Conservation (phyloP, 2,888 invertebrate genomes). For the Orchesellides sinensis region DNA sequence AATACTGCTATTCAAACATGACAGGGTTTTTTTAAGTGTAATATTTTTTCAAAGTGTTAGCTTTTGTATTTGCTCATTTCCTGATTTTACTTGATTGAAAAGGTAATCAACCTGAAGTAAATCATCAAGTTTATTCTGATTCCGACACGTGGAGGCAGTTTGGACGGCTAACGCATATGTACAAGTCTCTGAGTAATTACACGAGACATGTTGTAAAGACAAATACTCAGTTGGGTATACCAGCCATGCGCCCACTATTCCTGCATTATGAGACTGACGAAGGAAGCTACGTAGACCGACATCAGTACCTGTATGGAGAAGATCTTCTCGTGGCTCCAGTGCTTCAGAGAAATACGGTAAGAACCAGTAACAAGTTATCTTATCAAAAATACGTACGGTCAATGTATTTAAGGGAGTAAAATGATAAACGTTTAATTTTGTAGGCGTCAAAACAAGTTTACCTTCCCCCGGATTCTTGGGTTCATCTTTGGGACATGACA, state of each 20-base stretch:
- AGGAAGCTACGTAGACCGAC: constrained; percentile 51
- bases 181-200: constrained; percentile 70
- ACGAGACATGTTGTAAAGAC: constrained; percentile 51
- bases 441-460: constrained; percentile 48
- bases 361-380: too few relatives aligned
- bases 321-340: constrained; percentile 75
- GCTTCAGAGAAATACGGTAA: constrained; percentile 56
- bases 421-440: constrained; percentile 8
- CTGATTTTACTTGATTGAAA: too few relatives aligned
- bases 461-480: constrained; percentile 68
- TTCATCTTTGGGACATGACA: constrained; percentile 69
- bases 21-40: too few relatives aligned
- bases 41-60: too few relatives aligned
- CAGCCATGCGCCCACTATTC: constrained; percentile 74
- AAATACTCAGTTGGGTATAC: constrained; percentile 65
- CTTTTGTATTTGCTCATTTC: too few relatives aligned
- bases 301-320: constrained; percentile 73
- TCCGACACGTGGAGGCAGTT: constrained; percentile 71
- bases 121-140: constrained; percentile 74
- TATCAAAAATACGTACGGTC: neutral
- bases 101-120: constrained; percentile 71
- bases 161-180: constrained; percentile 72
- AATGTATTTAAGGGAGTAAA: neutral
- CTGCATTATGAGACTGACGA: constrained; percentile 70
- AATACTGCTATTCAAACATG: too few relatives aligned